Evolutionary conservation across 2,113 vertebrate species (phyloP).

Genomic region (Trematomus loennbergii): DNA sequence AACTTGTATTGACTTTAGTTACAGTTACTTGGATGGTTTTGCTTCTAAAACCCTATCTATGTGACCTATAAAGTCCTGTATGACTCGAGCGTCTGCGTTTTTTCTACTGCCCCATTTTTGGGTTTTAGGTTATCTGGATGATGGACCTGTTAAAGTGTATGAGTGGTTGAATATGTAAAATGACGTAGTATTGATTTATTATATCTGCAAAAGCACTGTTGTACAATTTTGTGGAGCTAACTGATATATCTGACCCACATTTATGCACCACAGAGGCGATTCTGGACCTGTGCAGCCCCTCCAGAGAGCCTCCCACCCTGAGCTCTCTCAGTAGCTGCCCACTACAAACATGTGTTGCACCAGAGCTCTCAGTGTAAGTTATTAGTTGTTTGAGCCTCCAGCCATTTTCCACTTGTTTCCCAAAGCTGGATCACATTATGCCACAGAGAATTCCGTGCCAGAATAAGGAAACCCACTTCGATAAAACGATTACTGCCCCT

Average conservation of each 20-base stretch:
- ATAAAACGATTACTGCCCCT: conserved; percentile 75
- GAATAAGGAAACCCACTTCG: conserved; percentile 75
- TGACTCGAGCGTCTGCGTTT: background rate
- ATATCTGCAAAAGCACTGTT: conserved; percentile 14
- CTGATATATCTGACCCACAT: conserved; percentile 3
- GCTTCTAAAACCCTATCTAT: background rate
- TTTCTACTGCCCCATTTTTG: background rate
- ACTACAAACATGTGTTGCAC: conserved; percentile 76
- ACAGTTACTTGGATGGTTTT: background rate
- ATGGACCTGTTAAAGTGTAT: background rate
- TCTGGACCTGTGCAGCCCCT: conserved; percentile 26
- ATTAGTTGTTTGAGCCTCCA: conserved; percentile 81
- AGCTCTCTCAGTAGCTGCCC: conserved; percentile 71
- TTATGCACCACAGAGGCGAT: conserved; percentile 16
- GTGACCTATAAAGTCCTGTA: background rate
- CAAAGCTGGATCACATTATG: conserved; percentile 83
- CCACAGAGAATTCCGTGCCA: conserved; percentile 73
- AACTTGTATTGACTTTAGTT: background rate
- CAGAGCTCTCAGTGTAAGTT: conserved; percentile 74
- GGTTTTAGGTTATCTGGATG: conserved; percentile 5
- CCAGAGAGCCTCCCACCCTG: conserved; percentile 23
- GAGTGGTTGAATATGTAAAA: background rate
- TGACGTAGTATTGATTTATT: background rate
- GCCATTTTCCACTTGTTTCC: conserved; percentile 85
- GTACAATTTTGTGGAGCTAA: background rate